phyloP scores from a whole-genome alignment of 2,888 invertebrate species.

The Melolontha melolontha region DNA sequence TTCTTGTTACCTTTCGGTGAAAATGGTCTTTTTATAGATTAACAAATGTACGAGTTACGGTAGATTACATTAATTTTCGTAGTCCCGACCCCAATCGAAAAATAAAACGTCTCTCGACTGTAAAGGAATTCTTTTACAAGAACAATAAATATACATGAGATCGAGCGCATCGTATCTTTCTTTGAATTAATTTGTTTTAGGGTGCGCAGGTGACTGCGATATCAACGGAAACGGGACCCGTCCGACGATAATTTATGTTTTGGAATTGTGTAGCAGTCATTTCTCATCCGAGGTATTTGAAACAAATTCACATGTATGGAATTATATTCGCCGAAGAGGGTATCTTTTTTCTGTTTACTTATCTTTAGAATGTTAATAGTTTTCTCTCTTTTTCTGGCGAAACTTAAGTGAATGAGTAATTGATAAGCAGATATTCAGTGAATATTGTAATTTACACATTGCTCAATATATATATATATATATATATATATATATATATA shows the following conservation, averaged over 20 bases:
- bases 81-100: conserved; percentile 23
- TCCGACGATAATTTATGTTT: conserved; percentile 16
- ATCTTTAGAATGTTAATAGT: not conserved
- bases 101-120: conserved; percentile 6
- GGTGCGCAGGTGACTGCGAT: conserved; percentile 44
- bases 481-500: not conserved
- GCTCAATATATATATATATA: no score
- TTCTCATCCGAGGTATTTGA: not conserved
- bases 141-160: conserved; percentile 49
- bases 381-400: conserved; percentile 2
- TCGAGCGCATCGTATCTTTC: conserved; percentile 44
- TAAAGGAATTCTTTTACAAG: conserved; percentile 18
- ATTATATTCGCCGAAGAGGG: conserved; percentile 8
- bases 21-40: conserved; percentile 22
- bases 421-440: no score
- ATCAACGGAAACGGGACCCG: conserved; percentile 45
- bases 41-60: conserved; percentile 31
- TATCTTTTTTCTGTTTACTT: conserved; percentile 1
- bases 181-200: conserved; percentile 50
- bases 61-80: conserved; percentile 31
- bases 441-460: no score
- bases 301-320: conserved; percentile 8
- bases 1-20: conserved; percentile 1
- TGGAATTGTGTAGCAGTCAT: conserved; percentile 10
- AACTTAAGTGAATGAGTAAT: not conserved